These are phyloP conservation scores for Drosophila gunungcola DNA, from an alignment of 1,140 invertebrate genomes.

Conservation along the genomic window DNA sequence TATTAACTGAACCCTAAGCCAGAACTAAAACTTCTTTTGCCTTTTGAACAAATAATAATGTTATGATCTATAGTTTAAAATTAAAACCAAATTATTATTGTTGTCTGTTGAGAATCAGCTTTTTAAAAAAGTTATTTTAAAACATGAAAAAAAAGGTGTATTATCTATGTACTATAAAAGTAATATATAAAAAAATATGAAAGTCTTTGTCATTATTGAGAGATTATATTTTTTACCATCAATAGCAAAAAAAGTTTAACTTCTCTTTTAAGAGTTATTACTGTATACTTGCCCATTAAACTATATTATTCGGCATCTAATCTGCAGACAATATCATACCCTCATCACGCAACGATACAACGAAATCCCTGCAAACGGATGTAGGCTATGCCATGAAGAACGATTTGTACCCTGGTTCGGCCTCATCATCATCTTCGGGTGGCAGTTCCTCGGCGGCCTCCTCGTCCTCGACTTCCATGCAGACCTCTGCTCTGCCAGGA, in stretches of 20 bases:
- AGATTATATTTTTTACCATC: too few relatives aligned
- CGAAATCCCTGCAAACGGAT: slow-evolving; percentile 80
- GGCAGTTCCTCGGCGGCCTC: slow-evolving; percentile 55
- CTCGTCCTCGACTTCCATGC: slow-evolving; percentile 75
- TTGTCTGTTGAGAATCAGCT: too few relatives aligned
- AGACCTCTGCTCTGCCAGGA: slow-evolving; percentile 62
- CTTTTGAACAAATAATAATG: too few relatives aligned
- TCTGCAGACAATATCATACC: slow-evolving; percentile 78
- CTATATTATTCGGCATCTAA: slow-evolving; percentile 5
- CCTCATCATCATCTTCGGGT: slow-evolving; percentile 53
- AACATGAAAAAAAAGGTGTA: too few relatives aligned
- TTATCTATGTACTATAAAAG: too few relatives aligned
- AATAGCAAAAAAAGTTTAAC: too few relatives aligned
- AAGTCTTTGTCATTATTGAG: too few relatives aligned
- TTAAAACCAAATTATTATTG: too few relatives aligned
- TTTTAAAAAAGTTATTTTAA: too few relatives aligned
- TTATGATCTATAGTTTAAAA: neutral
- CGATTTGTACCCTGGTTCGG: slow-evolving; percentile 70
- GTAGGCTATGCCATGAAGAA: slow-evolving; percentile 75
- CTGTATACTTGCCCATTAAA: slow-evolving; percentile 2
- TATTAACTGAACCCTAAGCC: neutral
- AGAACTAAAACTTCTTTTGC: too few relatives aligned
- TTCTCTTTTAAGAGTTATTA: neutral
- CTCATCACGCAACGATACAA: slow-evolving; percentile 79
- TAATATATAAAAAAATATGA: too few relatives aligned